Evolutionary conservation across 2,797 vertebrate species (phyloP).

Genomic region (Spea hammondii): DNA sequence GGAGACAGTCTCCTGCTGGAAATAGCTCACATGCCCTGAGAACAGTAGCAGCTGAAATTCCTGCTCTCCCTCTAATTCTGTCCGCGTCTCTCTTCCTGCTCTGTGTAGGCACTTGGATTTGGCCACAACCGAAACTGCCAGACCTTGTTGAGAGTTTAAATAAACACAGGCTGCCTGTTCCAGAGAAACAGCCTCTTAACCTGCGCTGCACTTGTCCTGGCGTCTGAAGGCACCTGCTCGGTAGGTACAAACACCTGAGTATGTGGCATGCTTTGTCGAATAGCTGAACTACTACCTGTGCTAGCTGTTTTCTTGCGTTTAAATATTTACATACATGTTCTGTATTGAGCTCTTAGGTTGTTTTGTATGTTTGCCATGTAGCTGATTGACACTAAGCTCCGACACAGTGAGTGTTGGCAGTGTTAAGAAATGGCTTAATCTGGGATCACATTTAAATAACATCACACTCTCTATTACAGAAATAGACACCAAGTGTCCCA

Average conservation of each 20-base stretch:
- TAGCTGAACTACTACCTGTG: background rate
- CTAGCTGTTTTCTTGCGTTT: background rate
- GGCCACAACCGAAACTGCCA: conserved; percentile 68
- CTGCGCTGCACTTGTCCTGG: conserved; percentile 58
- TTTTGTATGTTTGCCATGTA: conserved; percentile 2
- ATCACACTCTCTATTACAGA: background rate
- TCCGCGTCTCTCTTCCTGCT: conserved; percentile 60
- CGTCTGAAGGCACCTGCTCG: conserved; percentile 55
- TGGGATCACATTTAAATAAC: conserved; percentile 13
- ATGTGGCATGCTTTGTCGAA: background rate
- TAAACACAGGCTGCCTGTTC: conserved; percentile 60
- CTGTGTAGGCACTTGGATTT: conserved; percentile 67
- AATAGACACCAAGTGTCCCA: too few relatives aligned
- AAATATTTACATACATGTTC: background rate
- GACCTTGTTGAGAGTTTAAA: conserved; percentile 65
- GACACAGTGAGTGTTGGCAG: conserved; percentile 9
- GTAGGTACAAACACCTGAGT: conserved; percentile 58
- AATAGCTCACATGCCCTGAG: conserved; percentile 75
- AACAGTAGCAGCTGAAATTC: conserved; percentile 63
- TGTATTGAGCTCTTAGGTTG: background rate
- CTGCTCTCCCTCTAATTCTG: conserved; percentile 56
- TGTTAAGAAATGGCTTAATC: conserved; percentile 15
- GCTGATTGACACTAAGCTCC: conserved; percentile 14
- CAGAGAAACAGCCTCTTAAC: conserved; percentile 61
- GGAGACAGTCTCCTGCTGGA: conserved; percentile 76